Base-by-base conservation (phyloP, 2,113 vertebrate species). In the Sorex araneus region DNA sequence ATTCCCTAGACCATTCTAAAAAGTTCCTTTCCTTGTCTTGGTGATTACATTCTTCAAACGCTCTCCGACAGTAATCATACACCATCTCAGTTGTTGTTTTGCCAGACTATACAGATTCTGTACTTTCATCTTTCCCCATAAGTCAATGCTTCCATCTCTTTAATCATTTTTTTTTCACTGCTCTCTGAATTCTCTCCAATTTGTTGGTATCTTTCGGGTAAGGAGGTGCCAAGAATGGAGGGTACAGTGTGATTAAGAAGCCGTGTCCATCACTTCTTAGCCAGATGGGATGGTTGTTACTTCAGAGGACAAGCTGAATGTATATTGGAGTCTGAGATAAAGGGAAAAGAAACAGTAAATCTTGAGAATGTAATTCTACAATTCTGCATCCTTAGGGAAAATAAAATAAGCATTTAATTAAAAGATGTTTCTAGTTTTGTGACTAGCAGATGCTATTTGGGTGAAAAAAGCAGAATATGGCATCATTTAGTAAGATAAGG, bases 111-210 rank as follows among this genome's bases (percentile, higher is more conserved):
- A 81, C 80, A 93, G 92, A 95, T 94, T 91, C 93, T 79, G 75
- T 84, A 34, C 92, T 93, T 96, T 96, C 89, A 92, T 94, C 92
- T 94, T 78, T 95, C 75, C 88, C 93, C 87, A 79, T 95, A 95
- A 95, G 89, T 91, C 94, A 94, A 21, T 95, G 94, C 95, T 43
- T 95, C 80, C 76, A 67, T 92, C 84, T 92, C 93, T 96, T 95
- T 97, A 97, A 96, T 96, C 94, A 94, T 96, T 95, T 95, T 93
- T 95, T 93, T 86, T 93, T 97, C 74, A 47, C 91, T 92, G 69
- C 94, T 95, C 84, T 94, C 89, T 95, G 95, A 96, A 95, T 92
- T 81, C 73, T 70, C 79, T 95, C 92, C 96, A 97, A 96, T 96
- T 95, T 97, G 94, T 84, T 76, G 94, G 75, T 95, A 94, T 95